Evolutionary conservation across 2,113 vertebrate species (phyloP), one percentile per base, ranked within the genome.

Genomic region (Litocranius walleri): DNA sequence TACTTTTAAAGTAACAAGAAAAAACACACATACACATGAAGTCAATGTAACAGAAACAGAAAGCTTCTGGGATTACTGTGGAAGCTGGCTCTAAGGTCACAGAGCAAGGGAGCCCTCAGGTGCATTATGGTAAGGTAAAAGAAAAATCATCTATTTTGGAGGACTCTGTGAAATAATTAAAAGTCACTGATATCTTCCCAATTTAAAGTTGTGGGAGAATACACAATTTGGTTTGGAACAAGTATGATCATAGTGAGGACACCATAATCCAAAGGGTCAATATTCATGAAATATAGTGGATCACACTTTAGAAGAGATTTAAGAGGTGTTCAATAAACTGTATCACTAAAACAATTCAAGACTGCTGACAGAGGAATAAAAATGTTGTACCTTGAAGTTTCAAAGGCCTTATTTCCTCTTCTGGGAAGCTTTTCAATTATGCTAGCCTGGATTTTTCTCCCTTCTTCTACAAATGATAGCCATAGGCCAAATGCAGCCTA

Each of bases 401-500:
- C 81, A 84, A 95, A 96, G 82, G 61, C n/a, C 81, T 91, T 88
- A 80, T 56, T 50, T 54, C 13, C 10, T 59, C 82, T 80, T 94
- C 43, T 62, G 59, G 94, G 36, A 85, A 96, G 77, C 48, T 92
- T 95, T 96, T 92, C 30, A 94, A 74, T 92, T 54, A 92, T 83
- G 48, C 25, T 82, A 77, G 74, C 52, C 45, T 90, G 54, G 30
- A 59, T 54, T 96, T 91, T 59, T 95, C n/a, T 82, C 48, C 57
- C 61, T 89, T 80, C 21, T 33, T 82, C n/a, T 90, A 83, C 59
- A 95, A 78, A 94, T 25, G 23, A 74, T 17, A 88, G 36, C 43
- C 6, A 59, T 5, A 29, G 29, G 67, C 36, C 71, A 94, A 88
- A 71, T 92, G 16, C 56, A n/a, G n/a, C 40, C 67, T 92, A 82